Base-by-base conservation (phyloP, 1,140 invertebrate genomes). In the Limonius californicus region DNA sequence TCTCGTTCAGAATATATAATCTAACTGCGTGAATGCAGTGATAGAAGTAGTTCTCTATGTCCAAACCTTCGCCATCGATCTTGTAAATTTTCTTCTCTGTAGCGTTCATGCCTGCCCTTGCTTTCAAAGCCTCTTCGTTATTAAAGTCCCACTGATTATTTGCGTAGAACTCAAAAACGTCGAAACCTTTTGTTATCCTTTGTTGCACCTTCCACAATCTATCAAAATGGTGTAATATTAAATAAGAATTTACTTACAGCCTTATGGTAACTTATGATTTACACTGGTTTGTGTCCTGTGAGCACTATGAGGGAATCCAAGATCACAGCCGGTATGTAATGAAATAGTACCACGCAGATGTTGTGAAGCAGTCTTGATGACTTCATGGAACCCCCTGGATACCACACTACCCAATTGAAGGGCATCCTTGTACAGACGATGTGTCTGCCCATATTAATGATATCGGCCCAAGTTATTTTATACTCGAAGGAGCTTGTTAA, bases 61-160 rank as follows among this genome's bases (percentile, higher is more conserved):
- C 84, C 68, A 92, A 71, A 70, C 85, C 86, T 1, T 87, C 81
- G 2, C 87, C 87, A 62, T 91, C 84, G 2, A 90, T 74, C 47
- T 88, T 85, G 69, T 90, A 91, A 15, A 81, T 81, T 0, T 77
- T 61, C 39, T 80, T 79, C 72, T 91, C 90, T 54, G 74, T 78
- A 1, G 79, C 75, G 73, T 91, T 92, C 54, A 90, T 75, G 4
- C 80, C 73, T 32, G 76, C 67, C 50, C 89, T 76, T 1, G 87
- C 55, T 6, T 78, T 62, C 0, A 75, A 55, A 8, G 79, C 77
- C 67, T 86, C 83, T 19, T 85, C 81, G 35, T 87, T 89, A 47
- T 84, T 82, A 71, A 92, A 92, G 66, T 90, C 89, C 89, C 90
- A 92, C 59, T 90, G 88, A 70, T 90, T 91, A 70, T 90, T 91